These are phyloP conservation scores for Regulus satrapa DNA, from an alignment of 2,113 vertebrate genomes.

Conservation along the genomic window DNA sequence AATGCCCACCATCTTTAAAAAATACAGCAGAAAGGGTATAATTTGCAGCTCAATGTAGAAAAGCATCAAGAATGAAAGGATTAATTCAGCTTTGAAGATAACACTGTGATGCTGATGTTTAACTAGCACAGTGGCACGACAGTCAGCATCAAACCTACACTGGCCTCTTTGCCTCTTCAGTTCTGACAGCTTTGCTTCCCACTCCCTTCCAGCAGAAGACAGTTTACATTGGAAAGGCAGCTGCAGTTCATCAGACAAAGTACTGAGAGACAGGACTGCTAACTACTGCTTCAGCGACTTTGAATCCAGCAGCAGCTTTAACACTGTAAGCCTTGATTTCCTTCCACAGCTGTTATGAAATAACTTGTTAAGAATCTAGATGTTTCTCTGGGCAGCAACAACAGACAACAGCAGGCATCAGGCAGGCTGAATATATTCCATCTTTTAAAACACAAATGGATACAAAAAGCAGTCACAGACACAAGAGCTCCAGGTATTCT, in stretches of 20 bases:
- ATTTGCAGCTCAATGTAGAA: not conserved
- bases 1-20: not conserved
- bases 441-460: not conserved
- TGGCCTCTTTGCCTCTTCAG: not conserved
- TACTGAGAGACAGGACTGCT: not conserved
- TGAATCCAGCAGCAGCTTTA: not conserved
- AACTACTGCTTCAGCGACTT: not conserved
- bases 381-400: not conserved
- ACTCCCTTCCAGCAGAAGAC: not conserved
- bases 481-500: not conserved
- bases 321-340: not conserved
- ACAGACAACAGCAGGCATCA: not conserved
- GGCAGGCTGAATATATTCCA: not conserved
- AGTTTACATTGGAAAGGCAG: not conserved
- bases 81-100: not conserved
- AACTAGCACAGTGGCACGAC: not conserved
- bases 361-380: conserved; percentile 3
- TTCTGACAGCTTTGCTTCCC: not conserved
- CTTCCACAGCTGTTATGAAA: not conserved
- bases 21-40: not conserved
- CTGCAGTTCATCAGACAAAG: not conserved
- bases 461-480: not conserved
- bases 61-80: not conserved
- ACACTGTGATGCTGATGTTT: not conserved
- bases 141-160: not conserved